Base-by-base conservation (phyloP, 1,140 invertebrate genomes). In the Phthorimaea operculella region DNA sequence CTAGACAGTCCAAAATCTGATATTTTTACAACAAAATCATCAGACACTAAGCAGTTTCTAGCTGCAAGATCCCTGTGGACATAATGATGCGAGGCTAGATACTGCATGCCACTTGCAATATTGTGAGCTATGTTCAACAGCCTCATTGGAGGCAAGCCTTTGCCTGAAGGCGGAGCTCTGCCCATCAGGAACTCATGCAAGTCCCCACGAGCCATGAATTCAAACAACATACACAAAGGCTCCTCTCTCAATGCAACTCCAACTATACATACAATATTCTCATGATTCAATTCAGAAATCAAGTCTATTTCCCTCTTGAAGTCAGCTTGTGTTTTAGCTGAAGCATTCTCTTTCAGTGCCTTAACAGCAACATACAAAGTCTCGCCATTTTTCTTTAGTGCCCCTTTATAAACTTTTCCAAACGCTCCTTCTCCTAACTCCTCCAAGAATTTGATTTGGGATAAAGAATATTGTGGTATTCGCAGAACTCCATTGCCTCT, bases 91-190 rank as follows among this genome's bases (percentile, higher is more conserved):
- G 90, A 91, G 1, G 95, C 91, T 9, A 99, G 87, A 81, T 99
- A 99, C 72, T 98, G 97, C 97, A 99, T 98, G 51, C 96, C 94
- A 86, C 96, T 92, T 55, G 97, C 95, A 64, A 99, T 96, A 84
- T 98, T 96, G 52, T 93, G 88, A 48, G 96, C 92, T 60, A 98
- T 94, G 21, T 93, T 92, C 15, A 99, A 83, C n/a, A 86, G 62
- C 48, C 83, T 72, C 66, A 82, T 68, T 6, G 82, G 67, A 6
- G 83, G 82, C n/a, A 87, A 67, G 1, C 87, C 86, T 52, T 79
- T 89, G 14, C 90, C 90, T 64, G 93, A 92, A 56, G 92, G 92
- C 1, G 96, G 96, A 1, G 96, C 97, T 74, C 96, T 92, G 14
- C 91, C 89, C 60, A 97, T 94, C 4, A 98, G 82, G 84, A 97